Percentiles rank a stretch among this genome's conserved stretches.
phyloP scores from a whole-genome alignment of 2,888 invertebrate genomes.

The Pheosia tremula region DNA sequence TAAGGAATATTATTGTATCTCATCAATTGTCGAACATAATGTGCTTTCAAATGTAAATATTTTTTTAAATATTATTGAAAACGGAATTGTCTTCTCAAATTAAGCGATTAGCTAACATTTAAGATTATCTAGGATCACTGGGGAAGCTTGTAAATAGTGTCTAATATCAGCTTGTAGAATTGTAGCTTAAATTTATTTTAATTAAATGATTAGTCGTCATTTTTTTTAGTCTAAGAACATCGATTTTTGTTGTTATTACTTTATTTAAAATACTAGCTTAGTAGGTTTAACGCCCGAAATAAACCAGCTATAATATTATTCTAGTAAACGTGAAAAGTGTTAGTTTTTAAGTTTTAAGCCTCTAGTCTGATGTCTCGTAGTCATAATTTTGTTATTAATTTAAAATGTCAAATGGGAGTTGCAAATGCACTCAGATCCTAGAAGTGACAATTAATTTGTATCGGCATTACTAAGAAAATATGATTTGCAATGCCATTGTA shows the following conservation, averaged over 20 bases:
- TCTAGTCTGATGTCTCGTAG: constrained; percentile 78
- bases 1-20: constrained; percentile 31
- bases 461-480: too few relatives aligned
- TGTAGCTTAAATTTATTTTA: constrained; percentile 37
- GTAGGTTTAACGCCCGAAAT: constrained; percentile 41
- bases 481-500: too few relatives aligned
- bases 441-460: too few relatives aligned
- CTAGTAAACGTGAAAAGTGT: constrained; percentile 43
- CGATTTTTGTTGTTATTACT: constrained; percentile 43
- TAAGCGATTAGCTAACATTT: constrained; percentile 44
- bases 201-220: constrained; percentile 27
- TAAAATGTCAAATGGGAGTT: constrained; percentile 42
- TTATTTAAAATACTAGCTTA: constrained; percentile 34
- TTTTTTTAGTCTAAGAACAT: constrained; percentile 48
- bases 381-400: constrained; percentile 67
- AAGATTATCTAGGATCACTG: constrained; percentile 52
- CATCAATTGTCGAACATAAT: constrained; percentile 49
- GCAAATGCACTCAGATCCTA: not conserved
- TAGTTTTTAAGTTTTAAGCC: constrained; percentile 66
- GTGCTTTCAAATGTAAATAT: constrained; percentile 69
- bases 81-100: constrained; percentile 75
- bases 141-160: constrained; percentile 76
- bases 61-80: constrained; percentile 55
- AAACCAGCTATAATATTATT: constrained; percentile 54
- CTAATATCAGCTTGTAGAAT: constrained; percentile 55